A percentile compares a stretch with the other conserved stretches of the same genome.
These are phyloP conservation scores for Pasiphila rectangulata DNA, from an alignment of 2,888 invertebrate genomes.

Conservation along the genomic window DNA sequence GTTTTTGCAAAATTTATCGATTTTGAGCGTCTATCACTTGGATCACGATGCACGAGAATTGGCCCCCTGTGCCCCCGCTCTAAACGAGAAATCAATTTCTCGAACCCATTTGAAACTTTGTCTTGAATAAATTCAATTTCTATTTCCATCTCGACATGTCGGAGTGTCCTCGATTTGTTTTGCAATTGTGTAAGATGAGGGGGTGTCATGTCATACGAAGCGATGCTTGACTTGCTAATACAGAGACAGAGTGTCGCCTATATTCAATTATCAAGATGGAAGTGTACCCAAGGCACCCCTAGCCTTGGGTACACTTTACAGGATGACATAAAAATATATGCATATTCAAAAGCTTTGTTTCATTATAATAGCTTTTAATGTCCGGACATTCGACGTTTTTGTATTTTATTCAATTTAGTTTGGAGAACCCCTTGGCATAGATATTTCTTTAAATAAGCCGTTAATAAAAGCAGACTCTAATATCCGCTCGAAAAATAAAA, in stretches of 20 bases:
- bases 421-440: too few relatives aligned
- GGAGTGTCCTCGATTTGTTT: conserved; percentile 22
- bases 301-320: too few relatives aligned
- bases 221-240: conserved; percentile 42
- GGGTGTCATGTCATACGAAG: conserved; percentile 33
- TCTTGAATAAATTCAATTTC: conserved; percentile 40
- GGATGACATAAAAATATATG: too few relatives aligned
- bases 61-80: conserved; percentile 26
- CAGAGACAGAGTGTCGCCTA: conserved; percentile 42
- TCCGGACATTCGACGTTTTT: too few relatives aligned
- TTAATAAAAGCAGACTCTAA: background rate
- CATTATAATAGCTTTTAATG: background rate
- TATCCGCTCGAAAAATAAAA: conserved; percentile 8
- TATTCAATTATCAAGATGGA: conserved; percentile 49
- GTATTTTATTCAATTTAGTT: too few relatives aligned
- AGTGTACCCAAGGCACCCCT: too few relatives aligned
- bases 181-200: conserved; percentile 32
- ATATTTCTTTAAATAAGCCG: background rate
- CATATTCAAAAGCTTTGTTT: background rate
- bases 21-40: too few relatives aligned
- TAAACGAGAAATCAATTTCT: conserved; percentile 35
- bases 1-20: too few relatives aligned
- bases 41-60: too few relatives aligned
- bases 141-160: conserved; percentile 32
- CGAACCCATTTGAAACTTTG: conserved; percentile 34